These are phyloP conservation scores for Conopomorpha cramerella DNA, from an alignment of 1,140 invertebrate species.

Conservation along the genomic window DNA sequence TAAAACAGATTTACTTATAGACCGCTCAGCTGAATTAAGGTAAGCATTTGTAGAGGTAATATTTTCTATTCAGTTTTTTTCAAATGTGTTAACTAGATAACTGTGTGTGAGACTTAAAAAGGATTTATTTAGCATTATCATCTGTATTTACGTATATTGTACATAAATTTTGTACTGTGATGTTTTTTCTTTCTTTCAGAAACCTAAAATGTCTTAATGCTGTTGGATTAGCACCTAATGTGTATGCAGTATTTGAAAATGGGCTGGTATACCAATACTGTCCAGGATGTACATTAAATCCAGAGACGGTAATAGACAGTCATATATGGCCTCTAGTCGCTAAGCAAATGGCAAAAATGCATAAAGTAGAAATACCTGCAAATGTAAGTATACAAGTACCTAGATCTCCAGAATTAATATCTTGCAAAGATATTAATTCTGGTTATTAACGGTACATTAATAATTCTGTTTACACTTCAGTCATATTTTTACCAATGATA, in stretches of 20 bases:
- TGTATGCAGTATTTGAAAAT: slow-evolving; percentile 93
- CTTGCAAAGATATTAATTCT: too few relatives aligned
- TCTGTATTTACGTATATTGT: too few relatives aligned
- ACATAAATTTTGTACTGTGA: slow-evolving; percentile 63
- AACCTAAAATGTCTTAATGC: slow-evolving; percentile 72
- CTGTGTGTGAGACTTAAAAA: too few relatives aligned
- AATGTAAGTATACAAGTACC: slow-evolving; percentile 77
- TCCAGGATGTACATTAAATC: slow-evolving; percentile 78
- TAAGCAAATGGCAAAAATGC: slow-evolving; percentile 80
- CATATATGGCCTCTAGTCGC: slow-evolving; percentile 79
- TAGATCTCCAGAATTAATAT: too few relatives aligned
- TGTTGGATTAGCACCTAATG: slow-evolving; percentile 77
- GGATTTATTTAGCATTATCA: too few relatives aligned
- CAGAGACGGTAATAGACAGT: slow-evolving; percentile 69
- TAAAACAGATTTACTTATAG: slow-evolving; percentile 92
- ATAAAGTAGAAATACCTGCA: slow-evolving; percentile 74
- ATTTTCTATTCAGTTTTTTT: too few relatives aligned
- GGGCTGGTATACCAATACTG: slow-evolving; percentile 93
- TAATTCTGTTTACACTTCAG: too few relatives aligned
- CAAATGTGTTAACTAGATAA: too few relatives aligned
- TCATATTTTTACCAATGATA: too few relatives aligned
- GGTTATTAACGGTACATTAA: too few relatives aligned
- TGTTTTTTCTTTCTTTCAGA: slow-evolving; percentile 59
- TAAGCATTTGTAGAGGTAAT: too few relatives aligned
- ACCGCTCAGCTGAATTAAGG: slow-evolving; percentile 82